Evolutionary conservation across 92 coral and sea anemone species (phyloP).

Genomic region (Parazoanthus swiftii): DNA sequence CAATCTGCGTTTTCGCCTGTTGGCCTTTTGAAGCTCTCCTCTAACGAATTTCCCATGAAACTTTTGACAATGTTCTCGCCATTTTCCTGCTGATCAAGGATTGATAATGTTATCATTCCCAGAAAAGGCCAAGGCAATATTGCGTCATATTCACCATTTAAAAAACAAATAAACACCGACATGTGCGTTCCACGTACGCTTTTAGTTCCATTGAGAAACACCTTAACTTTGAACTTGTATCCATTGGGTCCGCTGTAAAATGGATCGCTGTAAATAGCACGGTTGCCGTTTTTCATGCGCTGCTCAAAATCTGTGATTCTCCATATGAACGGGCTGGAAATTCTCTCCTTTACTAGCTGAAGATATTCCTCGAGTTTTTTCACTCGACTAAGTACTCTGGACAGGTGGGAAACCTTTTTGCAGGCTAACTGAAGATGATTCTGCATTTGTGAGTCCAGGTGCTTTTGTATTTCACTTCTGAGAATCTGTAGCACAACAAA

Average conservation of each 20-base stretch:
- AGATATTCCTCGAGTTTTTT: neutral
- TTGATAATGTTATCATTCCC: neutral
- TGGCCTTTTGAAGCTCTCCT: neutral
- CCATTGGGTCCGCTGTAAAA: neutral
- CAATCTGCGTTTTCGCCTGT: no score
- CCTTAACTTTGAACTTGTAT: neutral
- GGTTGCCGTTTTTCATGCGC: neutral
- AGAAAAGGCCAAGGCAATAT: conserved; percentile 3
- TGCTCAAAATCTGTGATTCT: neutral
- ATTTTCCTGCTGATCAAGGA: neutral
- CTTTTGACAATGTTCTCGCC: neutral
- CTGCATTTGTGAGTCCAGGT: neutral
- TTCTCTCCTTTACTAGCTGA: neutral
- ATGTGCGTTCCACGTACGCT: neutral
- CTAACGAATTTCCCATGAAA: neutral
- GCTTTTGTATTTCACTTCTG: conserved; percentile 1
- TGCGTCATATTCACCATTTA: neutral
- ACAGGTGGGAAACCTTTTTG: neutral
- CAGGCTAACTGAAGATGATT: conserved; percentile 8
- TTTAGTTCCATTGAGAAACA: neutral
- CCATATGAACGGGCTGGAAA: neutral
- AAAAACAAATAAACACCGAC: neutral
- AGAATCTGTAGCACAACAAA: neutral
- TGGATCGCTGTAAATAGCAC: neutral
- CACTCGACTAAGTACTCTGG: neutral